phyloP scores from a whole-genome alignment of 92 coral and sea anemone species.

The Epizoanthus rinbou region DNA sequence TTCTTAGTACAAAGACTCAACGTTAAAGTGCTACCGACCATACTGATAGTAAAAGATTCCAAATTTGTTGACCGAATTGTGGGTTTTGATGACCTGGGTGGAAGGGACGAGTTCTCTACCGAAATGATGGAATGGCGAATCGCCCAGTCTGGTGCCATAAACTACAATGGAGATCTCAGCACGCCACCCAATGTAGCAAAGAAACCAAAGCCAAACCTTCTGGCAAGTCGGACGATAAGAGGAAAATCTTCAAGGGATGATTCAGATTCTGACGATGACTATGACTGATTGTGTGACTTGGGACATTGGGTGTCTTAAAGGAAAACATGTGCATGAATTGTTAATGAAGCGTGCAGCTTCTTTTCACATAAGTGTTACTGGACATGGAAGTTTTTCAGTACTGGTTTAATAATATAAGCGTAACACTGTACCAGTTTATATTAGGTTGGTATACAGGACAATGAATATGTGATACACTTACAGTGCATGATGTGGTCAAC shows the following conservation, averaged over 20 bases:
- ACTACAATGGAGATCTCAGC: slow-evolving; percentile 90
- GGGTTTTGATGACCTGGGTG: slow-evolving; percentile 98
- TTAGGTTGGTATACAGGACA: too few species aligned
- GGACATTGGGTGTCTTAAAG: too few species aligned
- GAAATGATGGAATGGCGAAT: slow-evolving; percentile 98
- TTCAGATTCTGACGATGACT: slow-evolving; percentile 85
- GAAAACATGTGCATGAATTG: too few species aligned
- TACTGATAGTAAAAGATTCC: slow-evolving; percentile 85
- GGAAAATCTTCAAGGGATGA: slow-evolving; percentile 60
- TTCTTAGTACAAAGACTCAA: slow-evolving; percentile 82
- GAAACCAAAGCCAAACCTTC: slow-evolving; percentile 59
- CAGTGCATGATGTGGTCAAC: too few species aligned
- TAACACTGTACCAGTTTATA: too few species aligned
- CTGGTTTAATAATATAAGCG: too few species aligned
- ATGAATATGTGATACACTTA: too few species aligned
- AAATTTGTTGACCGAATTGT: slow-evolving; percentile 92
- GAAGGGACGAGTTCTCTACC: slow-evolving; percentile 90
- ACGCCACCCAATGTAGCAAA: slow-evolving; percentile 75
- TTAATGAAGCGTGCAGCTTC: too few species aligned
- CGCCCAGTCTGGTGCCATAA: slow-evolving; percentile 87
- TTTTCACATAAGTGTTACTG: too few species aligned
- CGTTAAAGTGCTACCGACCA: slow-evolving; percentile 85
- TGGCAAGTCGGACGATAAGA: slow-evolving; percentile 73
- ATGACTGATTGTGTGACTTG: slow-evolving; percentile 29
- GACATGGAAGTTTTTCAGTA: too few species aligned